Base-by-base conservation (phyloP, 2,797 vertebrate genomes). In the Trachops cirrhosus region DNA sequence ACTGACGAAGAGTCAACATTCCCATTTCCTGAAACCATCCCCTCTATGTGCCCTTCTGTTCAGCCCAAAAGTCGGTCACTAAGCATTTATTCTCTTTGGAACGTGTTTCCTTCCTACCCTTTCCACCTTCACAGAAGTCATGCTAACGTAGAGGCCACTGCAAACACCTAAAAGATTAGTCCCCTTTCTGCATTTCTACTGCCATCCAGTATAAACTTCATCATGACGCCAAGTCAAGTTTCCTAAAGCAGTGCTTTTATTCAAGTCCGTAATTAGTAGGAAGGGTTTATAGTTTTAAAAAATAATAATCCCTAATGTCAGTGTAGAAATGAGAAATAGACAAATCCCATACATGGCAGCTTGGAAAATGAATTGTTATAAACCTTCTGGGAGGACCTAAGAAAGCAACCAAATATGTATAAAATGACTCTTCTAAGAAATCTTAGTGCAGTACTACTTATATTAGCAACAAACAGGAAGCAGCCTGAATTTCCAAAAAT, bases 381-480 rank as follows among this genome's bases (percentile, higher is more conserved):
- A 44, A 64, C 37, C 52, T 90, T 79, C 50, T 48, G 29, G 26
- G 59, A 64, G 59, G 82, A 78, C 24, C 48, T 93, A 80, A 92
- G 75, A 83, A 89, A 86, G 15, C 34, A 93, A 88, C 52, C 46
- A 57, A 97, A 44, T 21, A 89, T 3, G 3, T 32, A 74, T n/a
- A 48, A 52, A 67, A 80, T 41, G 4, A 91, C 44, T 91, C 44
- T 73, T 34, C 14, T n/a, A 79, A 57, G 71, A 18, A 89, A 67
- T 73, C 70, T 70, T 78, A 54, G 3, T 39, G 50, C 15, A 73
- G 24, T 29, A 44, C 44, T 44, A 64, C 22, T 86, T 74, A 52
- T 18, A 79, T 86, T 84, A 94, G 34, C 64, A 93, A 92, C 26
- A 90, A 83, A 88, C n/a, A 86, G 64, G 59, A 39, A 93, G 21